Base-by-base conservation (phyloP, 2,888 invertebrate species). In the Boloria selene region DNA sequence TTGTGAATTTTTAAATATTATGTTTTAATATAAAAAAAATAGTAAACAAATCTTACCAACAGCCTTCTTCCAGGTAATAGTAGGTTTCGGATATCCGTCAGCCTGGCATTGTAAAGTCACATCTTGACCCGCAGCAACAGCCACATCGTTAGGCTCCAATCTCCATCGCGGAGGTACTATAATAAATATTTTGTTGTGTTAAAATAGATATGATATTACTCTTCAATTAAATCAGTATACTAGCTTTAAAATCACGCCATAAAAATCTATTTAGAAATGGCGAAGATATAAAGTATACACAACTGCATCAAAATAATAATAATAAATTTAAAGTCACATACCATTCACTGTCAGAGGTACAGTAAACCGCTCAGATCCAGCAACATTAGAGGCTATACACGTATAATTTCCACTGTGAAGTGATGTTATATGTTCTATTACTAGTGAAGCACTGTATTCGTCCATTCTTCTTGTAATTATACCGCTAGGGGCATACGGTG, bases 81-180 rank as follows among this genome's bases (percentile, higher is more conserved):
- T 93, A 4, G 98, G 98, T 69, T 95, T 95, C 0, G 98, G 98
- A 86, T 98, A 98, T 1, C 98, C 98, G 68, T 97, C 96, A 0
- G 98, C 97, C 85, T 96, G 96, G 83, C 98, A 98, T 81, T 97
- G 96, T 52, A 98, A 89, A 17, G 95, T 95, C 22, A 97, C 95
- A 80, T 97, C 96, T 81, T 97, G 96, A 0, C 96, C 96, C 0
- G 96, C 95, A 7, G 96, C 96, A 51, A 96, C 95, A 72, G 95
- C 96, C n/a, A 95, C 94, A 80, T 97, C 97, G 70, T 94, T 93
- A 0, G 97, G 97, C 80, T 98, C 97, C 75, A 97, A 92, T 17
- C 97, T 94, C 96, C 97, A 97, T 80, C 97, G 95, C 22, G 98
- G 97, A 52, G 98, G 98, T 72, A 98, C 97, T 97, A 66, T 49